A percentile compares a stretch with the other conserved stretches of the same genome.
Conservation (phyloP, 2,113 vertebrate genomes). For the Trematocara marginatum region DNA sequence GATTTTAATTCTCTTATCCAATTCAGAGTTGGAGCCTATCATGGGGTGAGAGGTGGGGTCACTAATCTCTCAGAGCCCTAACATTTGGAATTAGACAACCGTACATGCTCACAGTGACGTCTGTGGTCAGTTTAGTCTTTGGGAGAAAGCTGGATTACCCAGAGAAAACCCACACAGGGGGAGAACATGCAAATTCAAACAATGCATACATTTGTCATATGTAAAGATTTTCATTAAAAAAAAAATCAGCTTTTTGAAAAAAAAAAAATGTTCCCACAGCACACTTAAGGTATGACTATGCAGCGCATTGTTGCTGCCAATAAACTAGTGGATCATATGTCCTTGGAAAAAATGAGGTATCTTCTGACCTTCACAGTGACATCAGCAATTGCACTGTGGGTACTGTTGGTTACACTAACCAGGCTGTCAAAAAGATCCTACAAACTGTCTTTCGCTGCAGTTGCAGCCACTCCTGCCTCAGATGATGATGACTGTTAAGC, state of each 20-base stretch:
- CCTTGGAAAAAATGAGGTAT: neutral
- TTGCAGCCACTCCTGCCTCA: neutral
- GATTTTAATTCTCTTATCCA: neutral
- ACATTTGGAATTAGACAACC: neutral
- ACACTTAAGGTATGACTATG: neutral
- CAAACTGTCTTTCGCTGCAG: neutral
- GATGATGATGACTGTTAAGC: neutral
- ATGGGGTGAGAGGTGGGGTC: neutral
- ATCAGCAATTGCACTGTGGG: neutral
- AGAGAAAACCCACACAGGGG: neutral
- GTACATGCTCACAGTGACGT: neutral
- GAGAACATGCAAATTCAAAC: neutral
- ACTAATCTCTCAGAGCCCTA: neutral
- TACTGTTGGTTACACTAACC: neutral
- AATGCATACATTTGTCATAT: neutral
- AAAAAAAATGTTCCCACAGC: accelerated
- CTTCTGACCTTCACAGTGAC: neutral
- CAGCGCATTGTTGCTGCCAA: neutral
- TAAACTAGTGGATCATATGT: neutral
- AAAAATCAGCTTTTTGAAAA: neutral
- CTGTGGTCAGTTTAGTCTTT: neutral
- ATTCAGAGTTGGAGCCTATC: neutral
- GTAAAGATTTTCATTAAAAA: neutral
- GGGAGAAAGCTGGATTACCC: neutral
- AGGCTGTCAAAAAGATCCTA: neutral